Evolutionary conservation across 2,113 vertebrate species (phyloP).

Genomic region (Phylloscopus trochiloides): DNA sequence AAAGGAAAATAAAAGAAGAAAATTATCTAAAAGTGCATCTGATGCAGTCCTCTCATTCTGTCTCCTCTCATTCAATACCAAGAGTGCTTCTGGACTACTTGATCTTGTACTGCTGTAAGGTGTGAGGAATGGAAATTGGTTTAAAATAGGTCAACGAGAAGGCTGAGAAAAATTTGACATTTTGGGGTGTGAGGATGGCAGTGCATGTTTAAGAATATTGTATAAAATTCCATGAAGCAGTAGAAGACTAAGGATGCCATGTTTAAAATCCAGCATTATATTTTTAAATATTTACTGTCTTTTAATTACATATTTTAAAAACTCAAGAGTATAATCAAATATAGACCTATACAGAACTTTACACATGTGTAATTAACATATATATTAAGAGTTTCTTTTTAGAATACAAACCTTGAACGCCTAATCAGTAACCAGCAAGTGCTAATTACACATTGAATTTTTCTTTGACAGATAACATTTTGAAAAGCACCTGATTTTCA

Average conservation of each 20-base stretch:
- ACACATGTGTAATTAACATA: background rate
- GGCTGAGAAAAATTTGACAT: background rate
- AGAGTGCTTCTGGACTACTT: background rate
- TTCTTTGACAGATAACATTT: background rate
- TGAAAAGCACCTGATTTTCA: constrained; percentile 1
- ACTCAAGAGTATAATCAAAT: background rate
- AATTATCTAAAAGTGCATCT: background rate
- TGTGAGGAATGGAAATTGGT: background rate
- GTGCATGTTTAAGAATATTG: background rate
- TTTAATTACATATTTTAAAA: background rate
- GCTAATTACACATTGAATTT: background rate
- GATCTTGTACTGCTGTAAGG: background rate
- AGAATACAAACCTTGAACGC: background rate
- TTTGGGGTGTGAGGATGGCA: background rate
- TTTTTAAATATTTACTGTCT: background rate
- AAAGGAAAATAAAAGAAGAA: background rate
- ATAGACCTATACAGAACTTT: background rate
- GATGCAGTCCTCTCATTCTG: background rate
- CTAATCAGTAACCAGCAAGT: background rate
- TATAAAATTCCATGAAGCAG: background rate
- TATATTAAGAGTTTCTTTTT: background rate
- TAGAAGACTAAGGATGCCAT: background rate
- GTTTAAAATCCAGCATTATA: background rate
- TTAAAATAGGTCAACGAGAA: background rate
- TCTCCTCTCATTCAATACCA: background rate